A percentile compares a stretch with the other conserved stretches of the same genome.
Evolutionary conservation across 2,113 vertebrate genomes (phyloP).

Genomic region (Elaphurus davidianus): DNA sequence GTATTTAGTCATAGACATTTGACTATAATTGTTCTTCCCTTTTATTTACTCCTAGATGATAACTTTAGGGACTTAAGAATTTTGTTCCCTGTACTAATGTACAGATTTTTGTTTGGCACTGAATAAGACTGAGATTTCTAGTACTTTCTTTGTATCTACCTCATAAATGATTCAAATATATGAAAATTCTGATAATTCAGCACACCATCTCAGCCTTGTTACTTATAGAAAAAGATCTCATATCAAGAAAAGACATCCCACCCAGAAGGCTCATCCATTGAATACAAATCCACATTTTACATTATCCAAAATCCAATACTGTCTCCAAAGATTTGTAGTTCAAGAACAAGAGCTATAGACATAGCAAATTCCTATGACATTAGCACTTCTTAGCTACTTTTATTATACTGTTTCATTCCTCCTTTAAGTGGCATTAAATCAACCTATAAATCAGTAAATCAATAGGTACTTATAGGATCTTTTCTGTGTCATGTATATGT

Average conservation of each 20-base stretch:
- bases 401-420: constrained; percentile 25
- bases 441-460: constrained; percentile 32
- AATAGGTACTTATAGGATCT: background rate
- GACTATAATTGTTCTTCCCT: background rate
- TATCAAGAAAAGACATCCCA: background rate
- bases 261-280: background rate
- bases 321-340: constrained; percentile 39
- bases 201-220: background rate
- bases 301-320: background rate
- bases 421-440: background rate
- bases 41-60: background rate
- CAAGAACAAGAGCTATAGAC: constrained; percentile 17
- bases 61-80: background rate
- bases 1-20: background rate
- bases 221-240: constrained; percentile 6
- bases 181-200: constrained; percentile 29
- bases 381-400: background rate
- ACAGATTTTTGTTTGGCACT: constrained; percentile 2
- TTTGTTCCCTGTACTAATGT: background rate
- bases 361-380: constrained; percentile 26
- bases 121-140: constrained; percentile 29
- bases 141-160: background rate
- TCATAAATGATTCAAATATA: constrained; percentile 16
- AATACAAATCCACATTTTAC: constrained; percentile 50
- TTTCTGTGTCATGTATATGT: background rate